These are phyloP conservation scores for Turritopsis dohrnii DNA, from an alignment of 30 jellyfish, hydroid and myxozoan species.

Conservation along the genomic window DNA sequence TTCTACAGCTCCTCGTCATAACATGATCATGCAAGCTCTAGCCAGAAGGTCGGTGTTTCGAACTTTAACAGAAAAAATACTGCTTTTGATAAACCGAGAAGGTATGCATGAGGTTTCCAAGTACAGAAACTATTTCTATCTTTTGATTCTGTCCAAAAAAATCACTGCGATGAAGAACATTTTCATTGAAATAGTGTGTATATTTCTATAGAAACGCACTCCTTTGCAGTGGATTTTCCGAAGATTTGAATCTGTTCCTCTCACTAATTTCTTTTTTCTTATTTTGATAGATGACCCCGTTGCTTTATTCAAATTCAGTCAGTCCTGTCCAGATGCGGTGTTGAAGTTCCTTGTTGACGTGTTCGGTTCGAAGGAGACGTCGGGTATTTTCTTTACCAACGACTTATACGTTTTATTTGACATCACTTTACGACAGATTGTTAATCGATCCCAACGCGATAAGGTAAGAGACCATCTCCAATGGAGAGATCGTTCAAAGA, in stretches of 20 bases:
- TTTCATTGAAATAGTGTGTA: too few relatives aligned
- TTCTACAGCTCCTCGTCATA: background rate
- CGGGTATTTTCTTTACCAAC: conserved; percentile 73
- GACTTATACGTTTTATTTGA: conserved; percentile 74
- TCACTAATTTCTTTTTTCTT: too few relatives aligned
- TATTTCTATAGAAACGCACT: too few relatives aligned
- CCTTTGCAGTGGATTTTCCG: too few relatives aligned
- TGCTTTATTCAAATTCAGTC: conserved; percentile 57
- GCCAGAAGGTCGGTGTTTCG: conserved; percentile 37
- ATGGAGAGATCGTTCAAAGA: background rate
- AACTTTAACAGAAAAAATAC: conserved; percentile 52
- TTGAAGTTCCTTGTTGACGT: conserved; percentile 66
- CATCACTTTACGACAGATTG: conserved; percentile 63
- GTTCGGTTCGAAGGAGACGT: conserved; percentile 61
- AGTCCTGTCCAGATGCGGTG: conserved; percentile 53
- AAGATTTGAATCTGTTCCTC: too few relatives aligned
- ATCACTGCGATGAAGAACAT: too few relatives aligned
- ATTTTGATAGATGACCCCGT: conserved; percentile 85
- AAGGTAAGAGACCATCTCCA: conserved; percentile 32
- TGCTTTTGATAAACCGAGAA: conserved; percentile 65
- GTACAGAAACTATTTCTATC: too few relatives aligned
- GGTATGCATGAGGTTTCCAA: conserved; percentile 58
- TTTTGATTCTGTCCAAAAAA: too few relatives aligned
- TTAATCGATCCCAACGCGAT: conserved; percentile 59
- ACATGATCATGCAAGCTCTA: conserved; percentile 39